Percentiles rank a stretch among this genome's conserved stretches.
Conservation (phyloP, 1,140 invertebrate genomes). For the Macrobrachium rosenbergii region DNA sequence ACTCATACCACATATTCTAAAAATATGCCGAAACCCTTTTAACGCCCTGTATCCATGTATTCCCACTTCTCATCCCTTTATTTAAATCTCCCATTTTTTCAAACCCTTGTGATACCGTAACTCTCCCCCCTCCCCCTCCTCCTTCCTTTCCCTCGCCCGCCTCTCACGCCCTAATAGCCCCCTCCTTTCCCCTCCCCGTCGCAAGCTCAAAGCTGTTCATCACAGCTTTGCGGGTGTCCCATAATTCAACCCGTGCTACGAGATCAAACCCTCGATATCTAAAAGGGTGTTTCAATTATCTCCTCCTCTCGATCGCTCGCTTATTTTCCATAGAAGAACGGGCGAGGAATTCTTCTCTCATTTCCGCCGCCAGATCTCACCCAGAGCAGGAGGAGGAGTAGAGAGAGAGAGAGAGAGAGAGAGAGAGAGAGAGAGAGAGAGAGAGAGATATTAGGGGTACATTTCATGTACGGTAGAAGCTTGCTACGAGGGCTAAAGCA, state of each 20-base stretch:
- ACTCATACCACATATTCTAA: neutral
- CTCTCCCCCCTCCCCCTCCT: neutral
- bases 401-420: neutral
- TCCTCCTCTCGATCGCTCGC: no score
- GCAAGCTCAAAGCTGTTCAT: neutral
- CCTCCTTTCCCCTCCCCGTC: neutral
- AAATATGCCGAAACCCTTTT: neutral
- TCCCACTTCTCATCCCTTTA: neutral
- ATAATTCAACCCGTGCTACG: neutral
- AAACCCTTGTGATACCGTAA: neutral
- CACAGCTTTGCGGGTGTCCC: neutral
- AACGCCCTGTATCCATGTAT: neutral
- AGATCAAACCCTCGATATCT: neutral
- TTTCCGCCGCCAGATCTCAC: no score
- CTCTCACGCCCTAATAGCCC: neutral
- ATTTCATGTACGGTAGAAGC: neutral
- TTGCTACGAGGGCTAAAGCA: neutral
- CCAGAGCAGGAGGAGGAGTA: neutral
- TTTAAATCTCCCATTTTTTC: neutral
- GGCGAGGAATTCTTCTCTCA: no score
- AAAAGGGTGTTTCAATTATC: no score
- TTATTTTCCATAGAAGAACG: no score
- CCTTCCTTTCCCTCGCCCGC: neutral
- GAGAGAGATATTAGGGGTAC: neutral
- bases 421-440: constrained; percentile 1